These are phyloP conservation scores for Miltochrista miniata DNA, from an alignment of 2,888 invertebrate genomes.

Conservation along the genomic window DNA sequence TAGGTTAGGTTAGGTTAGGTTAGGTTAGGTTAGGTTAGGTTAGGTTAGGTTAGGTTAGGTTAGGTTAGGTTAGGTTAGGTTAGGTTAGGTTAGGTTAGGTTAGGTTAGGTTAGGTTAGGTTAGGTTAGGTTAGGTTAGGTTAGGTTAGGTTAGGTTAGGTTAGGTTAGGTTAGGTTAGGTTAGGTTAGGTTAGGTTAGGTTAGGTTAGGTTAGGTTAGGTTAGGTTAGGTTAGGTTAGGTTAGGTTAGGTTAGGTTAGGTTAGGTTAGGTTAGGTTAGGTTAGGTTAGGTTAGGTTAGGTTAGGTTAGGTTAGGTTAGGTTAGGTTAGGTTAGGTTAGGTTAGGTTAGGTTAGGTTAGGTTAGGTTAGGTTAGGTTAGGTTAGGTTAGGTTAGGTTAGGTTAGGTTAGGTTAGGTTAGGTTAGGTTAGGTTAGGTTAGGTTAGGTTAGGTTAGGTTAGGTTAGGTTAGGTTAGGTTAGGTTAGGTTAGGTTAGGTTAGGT, in stretches of 20 bases:
- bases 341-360: conserved; percentile 15
- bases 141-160: conserved; percentile 30
- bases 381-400: conserved; percentile 15
- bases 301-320: conserved; percentile 12
- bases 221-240: conserved; percentile 28
- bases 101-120: conserved; percentile 15
- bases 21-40: conserved; percentile 14
- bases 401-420: conserved; percentile 13
- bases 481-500: conserved; percentile 13
- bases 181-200: conserved; percentile 25
- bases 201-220: conserved; percentile 30
- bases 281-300: conserved; percentile 13
- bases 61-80: conserved; percentile 5
- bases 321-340: conserved; percentile 12
- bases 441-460: conserved; percentile 13
- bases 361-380: conserved; percentile 15
- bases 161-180: conserved; percentile 30
- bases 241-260: conserved; percentile 23
- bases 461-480: conserved; percentile 16
- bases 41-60: conserved; percentile 6
- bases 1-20: conserved; percentile 17
- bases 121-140: conserved; percentile 29
- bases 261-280: conserved; percentile 13
- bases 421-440: conserved; percentile 15
- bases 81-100: conserved; percentile 8